Evolutionary conservation across 2,888 invertebrate genomes (phyloP).

Genomic region (Drosophila engyochracea): DNA sequence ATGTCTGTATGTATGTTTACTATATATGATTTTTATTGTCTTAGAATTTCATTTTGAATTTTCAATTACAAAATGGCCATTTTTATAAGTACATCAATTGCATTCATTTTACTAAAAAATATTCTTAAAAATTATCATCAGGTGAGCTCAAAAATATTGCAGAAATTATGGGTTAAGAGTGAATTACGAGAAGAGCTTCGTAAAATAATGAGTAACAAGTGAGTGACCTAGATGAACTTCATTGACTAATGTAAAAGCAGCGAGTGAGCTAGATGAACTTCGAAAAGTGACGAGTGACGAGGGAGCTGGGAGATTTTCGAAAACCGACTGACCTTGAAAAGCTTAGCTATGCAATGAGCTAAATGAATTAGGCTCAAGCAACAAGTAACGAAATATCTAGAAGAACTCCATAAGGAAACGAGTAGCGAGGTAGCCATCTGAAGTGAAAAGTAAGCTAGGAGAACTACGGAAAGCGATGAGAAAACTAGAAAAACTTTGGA

Average conservation of each 20-base stretch:
- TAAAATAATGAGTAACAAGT: slow-evolving; percentile 1
- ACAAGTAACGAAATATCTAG: not conserved
- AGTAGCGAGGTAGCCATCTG: slow-evolving; percentile 11
- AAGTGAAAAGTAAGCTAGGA: not conserved
- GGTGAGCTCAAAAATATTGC: slow-evolving; percentile 43
- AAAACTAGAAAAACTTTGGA: not conserved
- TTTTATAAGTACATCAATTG: slow-evolving; percentile 29
- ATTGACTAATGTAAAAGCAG: not conserved
- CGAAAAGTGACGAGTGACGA: not conserved
- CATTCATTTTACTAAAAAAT: slow-evolving; percentile 21
- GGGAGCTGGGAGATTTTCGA: not conserved
- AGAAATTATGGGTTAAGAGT: slow-evolving; percentile 13
- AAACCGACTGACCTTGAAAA: not conserved
- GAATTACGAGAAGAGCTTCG: slow-evolving; percentile 10
- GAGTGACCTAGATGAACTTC: no score
- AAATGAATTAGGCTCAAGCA: not conserved
- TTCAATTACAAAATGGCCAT: slow-evolving; percentile 26
- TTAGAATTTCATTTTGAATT: slow-evolving; percentile 43
- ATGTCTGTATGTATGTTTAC: slow-evolving; percentile 36
- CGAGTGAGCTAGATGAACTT: not conserved
- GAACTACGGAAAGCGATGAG: not conserved
- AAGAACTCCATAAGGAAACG: not conserved
- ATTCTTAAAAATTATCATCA: slow-evolving; percentile 23
- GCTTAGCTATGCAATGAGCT: not conserved
- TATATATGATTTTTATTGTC: slow-evolving; percentile 53